Percentiles rank a stretch among this genome's conserved stretches.
Evolutionary conservation across 2,888 invertebrate genomes (phyloP).

Genomic region (Leucophenga maculata): DNA sequence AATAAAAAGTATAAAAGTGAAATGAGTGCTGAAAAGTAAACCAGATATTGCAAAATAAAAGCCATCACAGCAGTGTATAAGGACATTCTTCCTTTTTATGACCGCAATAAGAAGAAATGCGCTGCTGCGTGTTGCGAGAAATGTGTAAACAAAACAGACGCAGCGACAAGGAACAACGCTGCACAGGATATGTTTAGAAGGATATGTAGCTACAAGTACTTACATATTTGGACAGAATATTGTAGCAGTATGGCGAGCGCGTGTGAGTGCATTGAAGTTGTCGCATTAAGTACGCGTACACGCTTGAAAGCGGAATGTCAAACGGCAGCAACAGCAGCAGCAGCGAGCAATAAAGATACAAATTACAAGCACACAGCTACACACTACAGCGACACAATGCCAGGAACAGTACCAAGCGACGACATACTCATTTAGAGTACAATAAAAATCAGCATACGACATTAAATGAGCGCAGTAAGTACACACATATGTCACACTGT

Average conservation of each 20-base stretch:
- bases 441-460: constrained; percentile 17
- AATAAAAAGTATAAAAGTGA: not conserved
- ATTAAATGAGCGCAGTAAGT: not conserved
- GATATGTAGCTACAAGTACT: too few relatives aligned
- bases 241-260: too few relatives aligned
- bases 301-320: not conserved
- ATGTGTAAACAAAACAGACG: not conserved
- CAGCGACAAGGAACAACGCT: not conserved
- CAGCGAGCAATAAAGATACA: constrained; percentile 2
- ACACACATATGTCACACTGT: not conserved
- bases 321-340: not conserved
- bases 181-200: not conserved
- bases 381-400: not conserved
- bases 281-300: too few relatives aligned
- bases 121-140: not conserved
- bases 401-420: not conserved
- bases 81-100: constrained; percentile 18
- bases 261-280: too few relatives aligned
- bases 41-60: not conserved
- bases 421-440: constrained; percentile 11
- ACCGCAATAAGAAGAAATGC: constrained; percentile 16
- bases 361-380: constrained; percentile 13
- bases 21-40: not conserved
- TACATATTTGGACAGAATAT: too few relatives aligned
- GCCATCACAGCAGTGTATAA: not conserved